phyloP scores from a whole-genome alignment of 2,113 vertebrate species.

The Orthonyx spaldingii region DNA sequence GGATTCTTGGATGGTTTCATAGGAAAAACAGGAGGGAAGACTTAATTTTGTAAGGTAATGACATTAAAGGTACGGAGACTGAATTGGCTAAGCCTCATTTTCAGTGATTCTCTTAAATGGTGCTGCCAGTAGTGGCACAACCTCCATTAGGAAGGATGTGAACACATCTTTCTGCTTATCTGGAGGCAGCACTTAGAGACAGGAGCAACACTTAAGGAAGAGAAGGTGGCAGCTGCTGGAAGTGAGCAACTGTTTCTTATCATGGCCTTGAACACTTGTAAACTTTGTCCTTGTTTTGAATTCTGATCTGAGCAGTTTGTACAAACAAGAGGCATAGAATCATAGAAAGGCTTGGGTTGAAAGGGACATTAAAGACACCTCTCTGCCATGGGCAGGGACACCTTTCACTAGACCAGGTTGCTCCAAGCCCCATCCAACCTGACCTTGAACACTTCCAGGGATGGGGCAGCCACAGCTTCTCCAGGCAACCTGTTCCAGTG shows the following conservation, averaged over 20 bases:
- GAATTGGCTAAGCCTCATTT: neutral
- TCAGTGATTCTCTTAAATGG: neutral
- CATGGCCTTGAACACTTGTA: neutral
- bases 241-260: neutral
- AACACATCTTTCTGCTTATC: neutral
- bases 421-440: neutral
- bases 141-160: neutral
- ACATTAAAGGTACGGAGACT: neutral
- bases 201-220: neutral
- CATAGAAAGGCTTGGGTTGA: neutral
- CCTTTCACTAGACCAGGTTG: neutral
- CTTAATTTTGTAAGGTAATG: neutral
- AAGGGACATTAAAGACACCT: neutral
- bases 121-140: neutral
- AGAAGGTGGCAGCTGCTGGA: neutral
- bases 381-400: neutral
- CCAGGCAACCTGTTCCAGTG: neutral
- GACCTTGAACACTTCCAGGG: too few species aligned
- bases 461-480: neutral
- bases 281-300: neutral
- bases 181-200: neutral
- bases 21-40: neutral
- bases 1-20: neutral
- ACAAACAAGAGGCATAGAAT: neutral
- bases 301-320: neutral